Evolutionary conservation across 2,888 invertebrate species (phyloP).

Genomic region (Pheosia tremula): DNA sequence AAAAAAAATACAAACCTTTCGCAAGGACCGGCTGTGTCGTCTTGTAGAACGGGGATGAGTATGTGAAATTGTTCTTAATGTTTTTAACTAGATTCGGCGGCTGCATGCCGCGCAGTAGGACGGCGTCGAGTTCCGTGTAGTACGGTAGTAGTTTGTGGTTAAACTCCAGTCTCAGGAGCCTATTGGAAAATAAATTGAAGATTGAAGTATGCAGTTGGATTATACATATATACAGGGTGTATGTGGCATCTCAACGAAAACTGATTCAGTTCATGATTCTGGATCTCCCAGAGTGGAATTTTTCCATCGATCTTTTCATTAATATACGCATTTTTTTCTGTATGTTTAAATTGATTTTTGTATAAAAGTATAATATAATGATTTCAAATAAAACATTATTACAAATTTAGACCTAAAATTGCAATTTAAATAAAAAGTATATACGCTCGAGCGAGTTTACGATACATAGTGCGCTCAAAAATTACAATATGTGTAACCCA

Average conservation of each 20-base stretch:
- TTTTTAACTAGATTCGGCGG: constrained; percentile 56
- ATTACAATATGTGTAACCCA: too few relatives aligned
- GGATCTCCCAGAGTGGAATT: too few relatives aligned
- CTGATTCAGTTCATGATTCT: too few relatives aligned
- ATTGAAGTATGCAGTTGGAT: neutral
- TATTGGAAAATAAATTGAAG: constrained; percentile 58
- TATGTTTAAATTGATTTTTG: too few relatives aligned
- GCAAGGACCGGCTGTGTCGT: constrained; percentile 60
- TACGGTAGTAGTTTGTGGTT: constrained; percentile 92
- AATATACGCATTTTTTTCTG: too few relatives aligned
- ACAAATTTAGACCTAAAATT: too few relatives aligned
- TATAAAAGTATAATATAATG: too few relatives aligned
- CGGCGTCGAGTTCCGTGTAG: constrained; percentile 95
- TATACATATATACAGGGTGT: neutral
- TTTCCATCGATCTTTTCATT: too few relatives aligned
- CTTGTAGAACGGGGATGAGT: constrained; percentile 61
- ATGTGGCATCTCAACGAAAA: neutral
- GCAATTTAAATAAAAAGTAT: too few relatives aligned
- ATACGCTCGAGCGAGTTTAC: too few relatives aligned
- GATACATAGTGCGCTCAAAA: too few relatives aligned
- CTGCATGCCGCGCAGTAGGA: constrained; percentile 89
- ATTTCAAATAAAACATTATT: too few relatives aligned
- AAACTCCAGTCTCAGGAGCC: constrained; percentile 93
- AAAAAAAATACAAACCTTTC: constrained; percentile 55
- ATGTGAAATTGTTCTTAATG: constrained; percentile 63